A percentile compares a stretch with the other conserved stretches of the same genome.
phyloP scores from a whole-genome alignment of 2,797 vertebrate genomes.

The Neosalanx taihuensis region DNA sequence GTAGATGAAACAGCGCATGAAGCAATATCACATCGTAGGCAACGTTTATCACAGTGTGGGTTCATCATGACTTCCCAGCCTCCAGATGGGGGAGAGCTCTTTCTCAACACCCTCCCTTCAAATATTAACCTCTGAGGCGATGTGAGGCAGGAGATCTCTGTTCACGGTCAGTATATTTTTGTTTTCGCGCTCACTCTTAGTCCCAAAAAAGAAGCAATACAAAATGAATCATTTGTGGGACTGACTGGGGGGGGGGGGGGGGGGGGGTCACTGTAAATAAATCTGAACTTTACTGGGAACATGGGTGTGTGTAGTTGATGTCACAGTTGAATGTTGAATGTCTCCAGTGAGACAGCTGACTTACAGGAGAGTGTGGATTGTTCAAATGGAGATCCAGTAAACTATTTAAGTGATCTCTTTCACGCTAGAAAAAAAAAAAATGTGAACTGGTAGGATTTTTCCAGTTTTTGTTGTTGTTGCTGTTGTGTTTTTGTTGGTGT shows the following conservation, averaged over 20 bases:
- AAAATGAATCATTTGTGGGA: constrained; percentile 10
- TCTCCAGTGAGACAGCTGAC: background rate
- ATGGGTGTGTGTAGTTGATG: constrained; percentile 32
- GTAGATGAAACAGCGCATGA: background rate
- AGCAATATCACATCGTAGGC: no score
- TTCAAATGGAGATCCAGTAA: constrained; percentile 13
- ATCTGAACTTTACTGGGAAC: constrained; percentile 19
- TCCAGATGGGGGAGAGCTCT: no score
- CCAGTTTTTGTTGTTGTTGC: constrained; percentile 26
- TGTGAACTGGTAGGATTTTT: constrained; percentile 47
- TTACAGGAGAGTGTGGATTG: constrained; percentile 13
- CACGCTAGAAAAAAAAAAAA: constrained; percentile 11
- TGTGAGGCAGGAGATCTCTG: constrained; percentile 1
- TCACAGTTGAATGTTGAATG: constrained; percentile 9
- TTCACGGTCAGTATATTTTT: constrained; percentile 4
- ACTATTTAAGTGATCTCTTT: background rate
- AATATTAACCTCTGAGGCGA: background rate
- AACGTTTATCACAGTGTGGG: no score
- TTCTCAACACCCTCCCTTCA: background rate
- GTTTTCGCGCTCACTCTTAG: constrained; percentile 8
- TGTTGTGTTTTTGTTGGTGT: constrained; percentile 27
- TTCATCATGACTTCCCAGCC: no score
- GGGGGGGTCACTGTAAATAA: constrained; percentile 38
- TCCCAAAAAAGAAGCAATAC: constrained; percentile 7
- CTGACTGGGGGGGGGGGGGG: background rate